Base-by-base conservation (phyloP, 2,797 vertebrate species). In the Petrocephalus sullivani region DNA sequence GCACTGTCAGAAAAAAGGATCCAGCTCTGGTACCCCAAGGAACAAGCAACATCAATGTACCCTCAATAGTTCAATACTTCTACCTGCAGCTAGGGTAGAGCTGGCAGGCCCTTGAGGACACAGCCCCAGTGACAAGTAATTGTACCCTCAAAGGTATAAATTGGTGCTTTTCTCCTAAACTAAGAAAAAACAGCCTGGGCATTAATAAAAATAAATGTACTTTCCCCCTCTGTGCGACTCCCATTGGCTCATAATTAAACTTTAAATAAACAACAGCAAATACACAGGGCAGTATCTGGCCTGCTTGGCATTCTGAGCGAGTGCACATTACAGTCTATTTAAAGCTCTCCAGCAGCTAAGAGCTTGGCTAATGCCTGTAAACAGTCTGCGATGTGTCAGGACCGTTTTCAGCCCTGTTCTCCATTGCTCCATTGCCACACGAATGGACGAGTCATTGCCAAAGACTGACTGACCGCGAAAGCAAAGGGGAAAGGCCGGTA, bases 281-380 rank as follows among this genome's bases (percentile, higher is more conserved):
- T 33, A 61, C n/a, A 21, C 7, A 49, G 61, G 21, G 10, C 54
- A 88, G 33, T 61, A 51, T 89, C 82, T 93, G 93, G 92, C 93
- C 92, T 91, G 93, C 89, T 93, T 92, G 87, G 89, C 88, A 89
- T 92, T 87, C 91, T 54, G 14, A 28, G 87, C 10, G 78, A 51
- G 91, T 89, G 54, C 89, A 91, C 89, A 93, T 93, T 94, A 91
- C 71, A 58, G 87, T 95, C 95, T 96, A 96, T 96, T 95, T 95
- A 96, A 92, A 94, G 95, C 89, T 87, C 85, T 88, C 91, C 92
- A 90, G 93, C 95, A 94, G 92, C 90, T 88, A 86, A 3, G 64
- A 89, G 90, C 2, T 71, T 28, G 12, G 53, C 84, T 53, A 7
- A 91, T 93, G 87, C 88, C 92, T 93, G 90, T 88, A 93, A 91